These are phyloP conservation scores for Parapsyche elsis DNA, from an alignment of 1,140 invertebrate genomes.

Conservation along the genomic window DNA sequence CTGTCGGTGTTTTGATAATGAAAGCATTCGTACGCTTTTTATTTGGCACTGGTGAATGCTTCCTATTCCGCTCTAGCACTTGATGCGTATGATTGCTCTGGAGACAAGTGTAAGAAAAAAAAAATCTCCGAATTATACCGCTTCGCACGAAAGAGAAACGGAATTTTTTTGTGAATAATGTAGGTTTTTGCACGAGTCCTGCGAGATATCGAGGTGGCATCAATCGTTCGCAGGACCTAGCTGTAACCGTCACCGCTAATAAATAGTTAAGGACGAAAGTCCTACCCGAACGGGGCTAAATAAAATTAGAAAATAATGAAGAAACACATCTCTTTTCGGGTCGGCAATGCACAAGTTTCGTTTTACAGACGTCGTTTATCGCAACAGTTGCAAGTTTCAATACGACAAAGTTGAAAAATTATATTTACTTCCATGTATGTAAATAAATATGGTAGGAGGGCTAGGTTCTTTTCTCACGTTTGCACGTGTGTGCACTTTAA, in stretches of 20 bases:
- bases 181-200: too few species aligned
- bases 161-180: too few species aligned
- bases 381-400: too few species aligned
- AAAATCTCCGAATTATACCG: neutral
- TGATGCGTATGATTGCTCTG: neutral
- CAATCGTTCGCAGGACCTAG: too few species aligned
- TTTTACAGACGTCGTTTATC: too few species aligned
- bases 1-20: neutral
- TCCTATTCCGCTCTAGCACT: neutral
- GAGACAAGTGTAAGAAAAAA: neutral
- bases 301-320: neutral
- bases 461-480: too few species aligned
- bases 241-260: neutral
- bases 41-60: neutral
- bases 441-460: too few species aligned
- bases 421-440: too few species aligned
- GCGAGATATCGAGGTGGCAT: too few species aligned
- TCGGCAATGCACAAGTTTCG: neutral
- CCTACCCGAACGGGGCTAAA: neutral
- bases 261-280: neutral
- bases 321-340: neutral
- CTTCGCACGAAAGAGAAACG: too few species aligned
- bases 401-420: too few species aligned
- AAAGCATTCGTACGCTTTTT: neutral
- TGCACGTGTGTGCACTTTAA: too few species aligned